Percentiles rank a stretch among this genome's conserved stretches.
These are phyloP conservation scores for Sinocyclocheilus anophthalmus DNA, from an alignment of 2,113 vertebrate genomes.

Conservation along the genomic window DNA sequence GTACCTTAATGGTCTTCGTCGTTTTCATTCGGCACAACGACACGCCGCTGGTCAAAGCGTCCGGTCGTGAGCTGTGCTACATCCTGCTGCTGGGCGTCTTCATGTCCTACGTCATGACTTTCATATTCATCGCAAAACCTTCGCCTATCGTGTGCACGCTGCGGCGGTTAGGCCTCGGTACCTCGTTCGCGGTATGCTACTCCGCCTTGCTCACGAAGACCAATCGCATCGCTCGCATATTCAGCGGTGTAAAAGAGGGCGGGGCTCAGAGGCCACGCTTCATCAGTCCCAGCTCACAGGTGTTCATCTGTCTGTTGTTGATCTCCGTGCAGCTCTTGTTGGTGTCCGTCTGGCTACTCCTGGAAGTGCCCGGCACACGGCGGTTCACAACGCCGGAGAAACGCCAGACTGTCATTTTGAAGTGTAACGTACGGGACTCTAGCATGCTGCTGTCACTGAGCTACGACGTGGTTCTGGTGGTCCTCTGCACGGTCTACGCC, in stretches of 20 bases:
- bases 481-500: constrained; percentile 97
- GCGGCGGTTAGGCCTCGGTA: constrained; percentile 90
- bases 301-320: constrained; percentile 95
- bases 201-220: constrained; percentile 97
- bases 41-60: constrained; percentile 95
- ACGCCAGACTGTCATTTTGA: constrained; percentile 95
- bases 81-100: constrained; percentile 93
- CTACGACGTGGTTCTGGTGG: constrained; percentile 95
- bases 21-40: constrained; percentile 94
- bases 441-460: constrained; percentile 95
- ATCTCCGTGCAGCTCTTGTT: constrained; percentile 93
- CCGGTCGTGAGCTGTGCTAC: constrained; percentile 94
- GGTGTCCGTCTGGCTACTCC: constrained; percentile 92
- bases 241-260: constrained; percentile 89
- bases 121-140: constrained; percentile 97
- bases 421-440: constrained; percentile 96
- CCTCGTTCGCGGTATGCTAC: constrained; percentile 96
- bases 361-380: constrained; percentile 92
- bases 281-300: constrained; percentile 97
- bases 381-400: constrained; percentile 91
- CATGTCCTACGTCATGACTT: constrained; percentile 96
- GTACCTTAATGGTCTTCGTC: constrained; percentile 87
- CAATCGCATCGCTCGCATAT: constrained; percentile 97
- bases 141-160: constrained; percentile 92
- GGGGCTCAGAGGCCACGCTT: constrained; percentile 91